Evolutionary conservation across 2,113 vertebrate genomes (phyloP).

Genomic region (Peromyscus californicus): DNA sequence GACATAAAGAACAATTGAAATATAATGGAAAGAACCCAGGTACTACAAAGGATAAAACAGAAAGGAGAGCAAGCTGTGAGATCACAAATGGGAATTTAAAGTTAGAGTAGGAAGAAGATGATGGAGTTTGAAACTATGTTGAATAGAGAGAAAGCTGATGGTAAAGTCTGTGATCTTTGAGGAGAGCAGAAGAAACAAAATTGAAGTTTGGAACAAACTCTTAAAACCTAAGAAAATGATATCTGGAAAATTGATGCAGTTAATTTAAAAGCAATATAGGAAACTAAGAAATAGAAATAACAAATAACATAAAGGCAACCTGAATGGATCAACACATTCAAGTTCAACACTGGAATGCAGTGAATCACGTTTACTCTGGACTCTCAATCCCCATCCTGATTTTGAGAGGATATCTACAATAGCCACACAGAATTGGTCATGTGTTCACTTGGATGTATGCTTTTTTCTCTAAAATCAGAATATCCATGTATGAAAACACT

Average conservation of each 20-base stretch:
- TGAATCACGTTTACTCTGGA: conserved; percentile 32
- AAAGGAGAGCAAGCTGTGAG: not conserved
- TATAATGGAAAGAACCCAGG: conserved; percentile 37
- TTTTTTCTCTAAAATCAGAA: conserved; percentile 18
- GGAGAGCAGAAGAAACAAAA: conserved; percentile 8
- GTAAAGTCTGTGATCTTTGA: not conserved
- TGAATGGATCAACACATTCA: conserved; percentile 13
- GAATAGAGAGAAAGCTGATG: not conserved
- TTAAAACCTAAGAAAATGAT: conserved; percentile 19
- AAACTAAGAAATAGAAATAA: conserved; percentile 22
- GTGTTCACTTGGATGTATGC: not conserved
- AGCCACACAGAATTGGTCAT: not conserved
- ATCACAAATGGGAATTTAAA: not conserved
- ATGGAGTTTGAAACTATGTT: conserved; percentile 9
- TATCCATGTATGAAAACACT: not conserved
- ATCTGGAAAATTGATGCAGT: not conserved
- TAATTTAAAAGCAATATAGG: not conserved
- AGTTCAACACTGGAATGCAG: not conserved
- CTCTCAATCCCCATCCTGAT: not conserved
- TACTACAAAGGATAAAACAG: not conserved
- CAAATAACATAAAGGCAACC: not conserved
- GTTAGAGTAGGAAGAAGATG: conserved; percentile 18
- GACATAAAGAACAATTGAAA: conserved; percentile 55
- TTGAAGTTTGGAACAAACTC: not conserved
- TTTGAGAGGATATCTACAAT: not conserved